A percentile compares a stretch with the other conserved stretches of the same genome.
phyloP scores from a whole-genome alignment of 2,888 invertebrate species.

The Dinocampus coccinellae region DNA sequence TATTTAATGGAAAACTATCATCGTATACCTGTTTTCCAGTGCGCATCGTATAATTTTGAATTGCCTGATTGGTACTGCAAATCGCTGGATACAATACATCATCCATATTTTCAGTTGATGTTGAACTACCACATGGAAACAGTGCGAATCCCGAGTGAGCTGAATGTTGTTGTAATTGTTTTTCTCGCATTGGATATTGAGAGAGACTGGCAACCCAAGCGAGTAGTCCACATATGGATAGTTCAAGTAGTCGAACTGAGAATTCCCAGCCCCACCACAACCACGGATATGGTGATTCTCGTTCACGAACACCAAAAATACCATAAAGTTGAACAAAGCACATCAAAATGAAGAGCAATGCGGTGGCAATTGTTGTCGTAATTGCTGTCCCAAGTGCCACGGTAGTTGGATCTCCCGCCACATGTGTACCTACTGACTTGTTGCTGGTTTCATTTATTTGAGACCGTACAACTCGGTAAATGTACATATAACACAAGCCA shows the following conservation, averaged over 20 bases:
- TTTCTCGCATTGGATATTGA: conserved; percentile 76
- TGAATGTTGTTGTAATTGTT: conserved; percentile 68
- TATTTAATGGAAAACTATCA: conserved; percentile 74
- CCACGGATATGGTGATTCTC: conserved; percentile 75
- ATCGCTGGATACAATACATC: conserved; percentile 88
- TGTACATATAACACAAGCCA: conserved; percentile 87
- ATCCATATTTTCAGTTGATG: conserved; percentile 86
- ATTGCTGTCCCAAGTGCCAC: conserved; percentile 84
- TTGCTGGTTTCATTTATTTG: conserved; percentile 75
- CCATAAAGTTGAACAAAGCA: conserved; percentile 89
- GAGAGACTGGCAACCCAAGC: conserved; percentile 89
- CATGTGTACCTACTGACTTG: conserved; percentile 73
- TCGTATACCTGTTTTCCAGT: conserved; percentile 85
- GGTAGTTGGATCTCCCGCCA: conserved; percentile 75
- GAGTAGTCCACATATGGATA: conserved; percentile 87
- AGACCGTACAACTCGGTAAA: conserved; percentile 84
- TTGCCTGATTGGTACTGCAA: conserved; percentile 87
- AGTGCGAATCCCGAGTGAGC: conserved; percentile 79
- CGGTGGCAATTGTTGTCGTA: conserved; percentile 89
- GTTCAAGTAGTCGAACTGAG: conserved; percentile 85
- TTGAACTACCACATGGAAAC: conserved; percentile 84
- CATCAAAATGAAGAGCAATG: conserved; percentile 85
- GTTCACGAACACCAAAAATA: conserved; percentile 75
- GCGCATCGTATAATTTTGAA: conserved; percentile 85
- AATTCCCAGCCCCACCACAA: conserved; percentile 93